Evolutionary conservation across 2,888 invertebrate genomes (phyloP).

Genomic region (Diarsia mendica): DNA sequence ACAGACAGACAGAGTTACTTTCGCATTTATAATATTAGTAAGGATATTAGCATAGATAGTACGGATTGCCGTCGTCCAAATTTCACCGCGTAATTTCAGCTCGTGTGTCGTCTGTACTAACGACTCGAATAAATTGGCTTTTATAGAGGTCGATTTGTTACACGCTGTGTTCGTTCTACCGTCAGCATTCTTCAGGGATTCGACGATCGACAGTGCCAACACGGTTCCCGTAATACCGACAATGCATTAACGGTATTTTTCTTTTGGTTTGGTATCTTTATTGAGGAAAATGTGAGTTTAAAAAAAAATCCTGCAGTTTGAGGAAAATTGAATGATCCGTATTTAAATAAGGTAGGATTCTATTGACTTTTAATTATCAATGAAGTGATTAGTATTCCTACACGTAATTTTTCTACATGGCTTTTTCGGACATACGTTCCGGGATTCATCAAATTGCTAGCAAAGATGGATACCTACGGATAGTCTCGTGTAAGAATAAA

Average conservation of each 20-base stretch:
- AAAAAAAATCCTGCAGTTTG: slow-evolving; percentile 1
- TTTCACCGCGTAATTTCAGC: background rate
- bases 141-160: slow-evolving; percentile 50
- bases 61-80: background rate
- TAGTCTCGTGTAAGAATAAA: background rate
- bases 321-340: background rate
- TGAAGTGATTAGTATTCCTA: too few species aligned
- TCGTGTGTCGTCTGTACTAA: slow-evolving; percentile 6
- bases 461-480: background rate
- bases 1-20: too few species aligned
- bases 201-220: slow-evolving; percentile 41
- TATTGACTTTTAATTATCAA: background rate
- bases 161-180: slow-evolving; percentile 26
- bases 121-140: slow-evolving; percentile 47
- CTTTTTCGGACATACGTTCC: background rate
- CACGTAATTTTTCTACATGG: too few species aligned
- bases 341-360: background rate
- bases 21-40: too few species aligned
- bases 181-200: slow-evolving; percentile 56
- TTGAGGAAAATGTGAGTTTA: background rate
- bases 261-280: slow-evolving; percentile 7
- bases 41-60: background rate
- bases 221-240: slow-evolving; percentile 39
- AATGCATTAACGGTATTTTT: slow-evolving; percentile 50
- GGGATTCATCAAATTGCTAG: background rate